A percentile compares a stretch with the other conserved stretches of the same genome.
These are phyloP conservation scores for Ceratosolen solmsi DNA, from an alignment of 1,140 invertebrate genomes.

Conservation along the genomic window DNA sequence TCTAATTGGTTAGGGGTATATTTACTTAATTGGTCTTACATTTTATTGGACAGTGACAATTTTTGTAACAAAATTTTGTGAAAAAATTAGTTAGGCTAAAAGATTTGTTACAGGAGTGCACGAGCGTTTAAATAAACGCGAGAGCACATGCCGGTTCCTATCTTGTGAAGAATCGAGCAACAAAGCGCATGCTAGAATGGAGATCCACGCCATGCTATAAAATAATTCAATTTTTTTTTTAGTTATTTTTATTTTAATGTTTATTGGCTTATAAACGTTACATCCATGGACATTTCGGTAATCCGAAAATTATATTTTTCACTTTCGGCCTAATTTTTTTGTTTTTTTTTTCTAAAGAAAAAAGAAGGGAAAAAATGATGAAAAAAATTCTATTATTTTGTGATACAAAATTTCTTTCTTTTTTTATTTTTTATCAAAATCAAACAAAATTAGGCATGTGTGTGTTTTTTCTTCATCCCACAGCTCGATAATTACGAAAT, in stretches of 20 bases:
- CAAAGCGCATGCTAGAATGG: slow-evolving; percentile 71
- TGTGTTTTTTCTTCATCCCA: slow-evolving; percentile 82
- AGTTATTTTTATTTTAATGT: slow-evolving; percentile 60
- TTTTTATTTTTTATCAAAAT: slow-evolving; percentile 63
- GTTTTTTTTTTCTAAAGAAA: slow-evolving; percentile 11
- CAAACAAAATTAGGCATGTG: slow-evolving; percentile 79
- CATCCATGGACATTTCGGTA: slow-evolving; percentile 36
- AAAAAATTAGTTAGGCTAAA: slow-evolving; percentile 69
- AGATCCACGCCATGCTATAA: slow-evolving; percentile 63
- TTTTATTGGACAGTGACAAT: slow-evolving; percentile 71
- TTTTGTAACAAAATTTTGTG: slow-evolving; percentile 72
- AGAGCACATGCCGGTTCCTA: slow-evolving; percentile 69
- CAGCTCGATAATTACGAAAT: slow-evolving; percentile 99
- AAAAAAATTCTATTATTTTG: slow-evolving; percentile 40
- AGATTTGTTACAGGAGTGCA: slow-evolving; percentile 72
- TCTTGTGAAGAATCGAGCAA: slow-evolving; percentile 73
- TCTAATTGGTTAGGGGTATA: slow-evolving; percentile 71
- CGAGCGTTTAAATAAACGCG: slow-evolving; percentile 57
- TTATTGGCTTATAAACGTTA: slow-evolving; percentile 49
- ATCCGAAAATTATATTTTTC: slow-evolving; percentile 41
- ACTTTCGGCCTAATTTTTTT: slow-evolving; percentile 27
- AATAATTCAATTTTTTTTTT: slow-evolving; percentile 56
- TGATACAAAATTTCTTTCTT: slow-evolving; percentile 53
- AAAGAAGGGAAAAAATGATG: slow-evolving; percentile 38
- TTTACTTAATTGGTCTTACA: slow-evolving; percentile 67